Base-by-base conservation (phyloP, 2,113 vertebrate genomes). In the Motacilla tschutschensis region DNA sequence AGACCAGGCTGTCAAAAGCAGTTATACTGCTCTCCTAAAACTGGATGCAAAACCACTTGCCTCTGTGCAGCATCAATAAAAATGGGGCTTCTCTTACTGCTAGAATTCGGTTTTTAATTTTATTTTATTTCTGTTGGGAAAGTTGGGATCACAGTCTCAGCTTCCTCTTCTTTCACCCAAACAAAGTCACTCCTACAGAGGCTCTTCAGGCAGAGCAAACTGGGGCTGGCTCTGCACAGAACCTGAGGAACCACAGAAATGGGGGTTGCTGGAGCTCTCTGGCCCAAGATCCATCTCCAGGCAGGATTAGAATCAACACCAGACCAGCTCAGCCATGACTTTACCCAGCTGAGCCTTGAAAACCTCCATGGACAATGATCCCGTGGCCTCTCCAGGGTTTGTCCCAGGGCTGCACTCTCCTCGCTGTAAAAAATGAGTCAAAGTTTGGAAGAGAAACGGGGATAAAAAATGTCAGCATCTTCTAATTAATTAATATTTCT, bases 11-110 rank as follows among this genome's bases (percentile, higher is more conserved):
- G 91, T 92, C 94, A 95, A 84, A 93, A 79, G 28, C 72, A 78
- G 83, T 91, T 94, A 90, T 90, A 95, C 79, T 88, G 83, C 86
- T 88, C 72, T 95, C 91, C 87, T 94, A 94, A 94, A 96, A 89
- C 76, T 71, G 73, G 88, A 92, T 90, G 75, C 91, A 92, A 88
- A 91, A 91, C 84, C 81, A 76, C 85, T 93, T 77, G 80, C 66
- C 41, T 82, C 67, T 57, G 53, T 85, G 63, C 64, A 88, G 83
- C 87, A 78, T 90, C 90, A 79, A 79, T 89, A 92, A 93, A 89
- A 92, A 79, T 8, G 17, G 43, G 60, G 25, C 47, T 84, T 82
- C 67, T 81, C 69, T 84, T 82, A 17, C 54, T 47, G 48, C 57
- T 51, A 57, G 26, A 58, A 48, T 57, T 43, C 7, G 0, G 6